Conservation (phyloP, 1,140 invertebrate genomes). For the Onthophagus taurus region DNA sequence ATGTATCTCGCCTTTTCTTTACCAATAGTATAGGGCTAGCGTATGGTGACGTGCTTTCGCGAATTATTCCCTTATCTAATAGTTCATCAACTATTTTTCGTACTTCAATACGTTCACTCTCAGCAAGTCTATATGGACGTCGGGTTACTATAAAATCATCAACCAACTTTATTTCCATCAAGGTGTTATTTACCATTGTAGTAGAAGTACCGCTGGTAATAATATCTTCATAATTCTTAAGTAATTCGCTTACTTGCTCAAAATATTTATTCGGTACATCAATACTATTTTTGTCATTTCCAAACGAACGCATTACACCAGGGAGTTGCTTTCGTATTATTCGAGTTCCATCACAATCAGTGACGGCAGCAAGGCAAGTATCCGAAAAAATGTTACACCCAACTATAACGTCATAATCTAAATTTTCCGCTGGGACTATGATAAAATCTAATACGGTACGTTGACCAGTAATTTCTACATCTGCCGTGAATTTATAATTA, state of each 20-base stretch:
- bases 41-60: neutral
- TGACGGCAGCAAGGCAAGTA: neutral
- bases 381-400: conserved; percentile 10
- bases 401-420: conserved; percentile 12
- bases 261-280: neutral
- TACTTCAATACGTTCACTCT: neutral
- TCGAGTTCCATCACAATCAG: neutral
- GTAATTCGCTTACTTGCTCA: neutral
- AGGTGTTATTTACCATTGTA: neutral
- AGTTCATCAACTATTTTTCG: neutral
- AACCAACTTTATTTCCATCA: neutral
- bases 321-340: neutral
- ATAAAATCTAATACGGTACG: neutral
- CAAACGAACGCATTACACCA: neutral
- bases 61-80: neutral
- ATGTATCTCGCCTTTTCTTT: neutral
- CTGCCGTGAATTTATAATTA: neutral
- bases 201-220: neutral
- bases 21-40: conserved; percentile 6
- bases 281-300: neutral
- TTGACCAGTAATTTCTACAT: neutral
- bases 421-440: neutral
- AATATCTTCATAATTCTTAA: neutral
- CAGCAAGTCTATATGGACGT: conserved; percentile 1
- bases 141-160: neutral